A percentile compares a stretch with the other conserved stretches of the same genome.
These are phyloP conservation scores for Crenichthys baileyi DNA, from an alignment of 2,797 vertebrate genomes.

Conservation along the genomic window DNA sequence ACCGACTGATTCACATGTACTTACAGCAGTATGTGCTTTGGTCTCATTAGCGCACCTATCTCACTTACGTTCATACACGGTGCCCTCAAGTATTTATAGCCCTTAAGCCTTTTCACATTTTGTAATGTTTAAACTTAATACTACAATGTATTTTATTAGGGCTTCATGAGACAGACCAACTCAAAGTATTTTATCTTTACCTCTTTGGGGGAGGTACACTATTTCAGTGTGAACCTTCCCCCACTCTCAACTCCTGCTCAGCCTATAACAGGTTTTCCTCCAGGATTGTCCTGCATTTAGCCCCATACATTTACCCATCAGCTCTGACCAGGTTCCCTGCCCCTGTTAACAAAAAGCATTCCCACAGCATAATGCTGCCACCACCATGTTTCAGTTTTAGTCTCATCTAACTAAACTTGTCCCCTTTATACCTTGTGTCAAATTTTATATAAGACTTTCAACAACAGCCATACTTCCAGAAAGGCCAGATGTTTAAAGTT, in stretches of 20 bases:
- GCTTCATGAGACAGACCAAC: too few relatives aligned
- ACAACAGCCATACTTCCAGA: background rate
- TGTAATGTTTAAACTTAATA: too few relatives aligned
- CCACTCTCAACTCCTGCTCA: background rate
- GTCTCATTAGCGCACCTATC: conserved; percentile 1
- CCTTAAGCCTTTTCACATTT: background rate
- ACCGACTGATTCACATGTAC: conserved; percentile 24
- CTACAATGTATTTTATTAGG: too few relatives aligned
- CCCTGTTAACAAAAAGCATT: background rate
- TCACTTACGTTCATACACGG: background rate
- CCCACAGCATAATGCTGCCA: background rate
- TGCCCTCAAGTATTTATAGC: background rate
- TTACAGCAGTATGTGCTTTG: conserved; percentile 13
- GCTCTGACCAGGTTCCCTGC: background rate
- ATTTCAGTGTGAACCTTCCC: background rate
- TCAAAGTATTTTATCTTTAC: too few relatives aligned
- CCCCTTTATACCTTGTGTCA: background rate
- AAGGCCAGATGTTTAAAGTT: background rate
- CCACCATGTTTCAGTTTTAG: background rate
- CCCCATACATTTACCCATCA: background rate
- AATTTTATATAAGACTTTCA: background rate
- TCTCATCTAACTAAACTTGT: background rate
- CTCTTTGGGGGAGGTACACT: too few relatives aligned
- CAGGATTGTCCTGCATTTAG: background rate
- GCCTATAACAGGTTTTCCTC: background rate